These are phyloP conservation scores for Myoxocephalus aenaeus DNA, from an alignment of 2,797 vertebrate genomes.

Conservation along the genomic window DNA sequence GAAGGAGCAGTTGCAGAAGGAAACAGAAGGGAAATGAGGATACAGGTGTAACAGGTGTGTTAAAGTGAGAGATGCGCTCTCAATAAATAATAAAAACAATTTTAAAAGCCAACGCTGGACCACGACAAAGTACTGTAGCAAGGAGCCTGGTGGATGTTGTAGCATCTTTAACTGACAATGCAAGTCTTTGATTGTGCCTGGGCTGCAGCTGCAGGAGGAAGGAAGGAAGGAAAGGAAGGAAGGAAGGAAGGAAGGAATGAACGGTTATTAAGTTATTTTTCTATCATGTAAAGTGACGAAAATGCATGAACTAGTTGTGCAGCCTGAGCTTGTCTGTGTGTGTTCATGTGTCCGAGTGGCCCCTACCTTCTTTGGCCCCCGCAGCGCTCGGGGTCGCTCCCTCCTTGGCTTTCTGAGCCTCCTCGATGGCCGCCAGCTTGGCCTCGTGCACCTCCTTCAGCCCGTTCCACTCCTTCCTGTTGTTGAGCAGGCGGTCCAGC, in stretches of 20 bases:
- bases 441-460: conserved; percentile 88
- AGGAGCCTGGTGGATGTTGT: not conserved
- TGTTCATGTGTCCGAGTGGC: not conserved
- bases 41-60: not conserved
- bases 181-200: conserved; percentile 83
- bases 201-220: conserved; percentile 51
- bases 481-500: conserved; percentile 90
- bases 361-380: conserved; percentile 76
- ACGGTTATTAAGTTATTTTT: too few species aligned
- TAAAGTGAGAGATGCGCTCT: not conserved
- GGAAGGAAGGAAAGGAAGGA: too few species aligned
- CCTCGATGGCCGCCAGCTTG: conserved; percentile 86
- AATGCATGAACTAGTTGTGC: too few species aligned
- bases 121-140: not conserved
- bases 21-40: not conserved
- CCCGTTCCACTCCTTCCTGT: conserved; percentile 93
- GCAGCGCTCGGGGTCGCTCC: conserved; percentile 35
- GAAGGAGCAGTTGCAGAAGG: not conserved
- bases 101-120: not conserved
- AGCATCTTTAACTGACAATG: conserved; percentile 69
- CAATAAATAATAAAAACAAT: not conserved
- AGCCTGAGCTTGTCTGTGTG: not conserved
- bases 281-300: too few species aligned
- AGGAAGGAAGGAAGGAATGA: too few species aligned
- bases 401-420: conserved; percentile 83